Base-by-base conservation (phyloP, 2,113 vertebrate species). In the Callipepla californica region DNA sequence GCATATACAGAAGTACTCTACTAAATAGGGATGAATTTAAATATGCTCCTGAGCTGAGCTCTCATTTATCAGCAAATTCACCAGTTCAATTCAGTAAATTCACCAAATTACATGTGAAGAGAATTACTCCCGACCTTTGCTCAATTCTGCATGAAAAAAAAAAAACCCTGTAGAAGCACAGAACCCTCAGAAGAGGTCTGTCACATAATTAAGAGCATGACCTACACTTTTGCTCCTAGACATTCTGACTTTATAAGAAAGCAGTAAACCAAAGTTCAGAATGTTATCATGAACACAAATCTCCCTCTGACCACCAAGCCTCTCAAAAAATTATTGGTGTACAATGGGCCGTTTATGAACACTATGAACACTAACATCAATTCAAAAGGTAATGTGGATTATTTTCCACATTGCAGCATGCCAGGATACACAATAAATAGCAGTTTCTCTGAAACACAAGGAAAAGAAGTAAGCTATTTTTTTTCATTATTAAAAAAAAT, bases 11-110 rank as follows among this genome's bases (percentile, higher is more conserved):
- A 32, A 91, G 81, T 22, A 50, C 69, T 72, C 45, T 48, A 74
- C 70, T 73, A 8, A 80, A 69, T 2, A 73, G 76, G 59, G 58
- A 36, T 17, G 63, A 48, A 62, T 34, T 91, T 48, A 75, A 77
- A 8, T 3, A 32, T 17, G 51, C 69, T 78, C 89, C 89, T 74
- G 86, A 86, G 84, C 83, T 66, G 79, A 51, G 47, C 66, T 86
- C 91, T 65, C 91, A 44, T 42, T 84, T 40, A 81, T 62, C 89
- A 86, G 72, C 50, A 45, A 50, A 80, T 78, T 6, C 73, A 77
- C 68, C 57, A 23, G n/a, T 18, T 80, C 83, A 62, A 7, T 65
- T 58, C 79, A 11, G 76, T 34, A 32, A 88, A 88, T 57, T 74
- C 82, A 55, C 79, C 79, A 55, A 7, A 51, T 74, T 85, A 32